phyloP scores from a whole-genome alignment of 35 echinoderm and acorn worm genomes.

The Lytechinus variegatus region DNA sequence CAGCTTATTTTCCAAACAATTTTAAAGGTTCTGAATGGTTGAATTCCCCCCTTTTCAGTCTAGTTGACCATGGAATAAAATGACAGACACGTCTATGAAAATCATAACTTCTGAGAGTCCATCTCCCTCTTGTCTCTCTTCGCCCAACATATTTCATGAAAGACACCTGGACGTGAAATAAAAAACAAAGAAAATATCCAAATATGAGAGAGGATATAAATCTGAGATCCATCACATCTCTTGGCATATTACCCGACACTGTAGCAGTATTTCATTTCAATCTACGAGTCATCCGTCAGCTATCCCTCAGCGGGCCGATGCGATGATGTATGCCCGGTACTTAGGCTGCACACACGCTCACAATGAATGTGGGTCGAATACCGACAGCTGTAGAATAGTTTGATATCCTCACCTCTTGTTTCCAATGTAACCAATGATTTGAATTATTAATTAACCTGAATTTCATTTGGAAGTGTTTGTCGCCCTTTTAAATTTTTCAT shows the following conservation, averaged over 20 bases:
- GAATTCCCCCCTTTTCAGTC: too few species aligned
- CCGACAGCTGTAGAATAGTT: not conserved
- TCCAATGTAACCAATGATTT: not conserved
- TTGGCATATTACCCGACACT: slow-evolving; percentile 19
- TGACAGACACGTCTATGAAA: too few species aligned
- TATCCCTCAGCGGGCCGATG: not conserved
- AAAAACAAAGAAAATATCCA: not conserved
- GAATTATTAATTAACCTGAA: too few species aligned
- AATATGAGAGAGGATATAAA: slow-evolving; percentile 15
- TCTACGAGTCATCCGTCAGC: not conserved
- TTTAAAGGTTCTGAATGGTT: too few species aligned
- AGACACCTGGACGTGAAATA: slow-evolving; percentile 21
- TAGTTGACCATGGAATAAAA: too few species aligned
- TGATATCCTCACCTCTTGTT: not conserved
- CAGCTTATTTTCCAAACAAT: too few species aligned
- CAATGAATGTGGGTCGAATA: not conserved
- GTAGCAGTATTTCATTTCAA: slow-evolving; percentile 42
- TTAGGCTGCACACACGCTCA: not conserved
- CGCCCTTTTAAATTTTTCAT: too few species aligned
- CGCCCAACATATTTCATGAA: slow-evolving; percentile 26
- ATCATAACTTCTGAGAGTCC: not conserved
- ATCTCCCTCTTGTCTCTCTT: not conserved
- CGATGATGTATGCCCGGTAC: not conserved
- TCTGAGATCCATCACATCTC: slow-evolving; percentile 23
- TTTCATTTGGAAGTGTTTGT: too few species aligned